Base-by-base conservation (phyloP, 2,113 vertebrate genomes). In the Oncorhynchus masou region DNA sequence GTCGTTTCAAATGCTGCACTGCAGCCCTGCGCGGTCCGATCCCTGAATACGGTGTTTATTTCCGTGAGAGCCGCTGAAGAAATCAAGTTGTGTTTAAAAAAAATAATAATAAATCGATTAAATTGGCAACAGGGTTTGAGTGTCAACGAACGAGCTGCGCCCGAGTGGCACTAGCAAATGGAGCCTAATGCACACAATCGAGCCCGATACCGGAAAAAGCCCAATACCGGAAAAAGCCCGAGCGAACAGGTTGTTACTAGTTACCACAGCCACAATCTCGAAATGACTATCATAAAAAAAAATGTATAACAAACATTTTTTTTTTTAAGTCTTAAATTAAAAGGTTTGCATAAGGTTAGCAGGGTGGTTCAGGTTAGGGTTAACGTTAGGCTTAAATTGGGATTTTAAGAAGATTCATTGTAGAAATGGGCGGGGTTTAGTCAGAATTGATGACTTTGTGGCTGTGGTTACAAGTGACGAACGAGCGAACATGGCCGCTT, bases 151-250 rank as follows among this genome's bases (percentile, higher is more conserved):
- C 84, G 79, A 70, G 57, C 54, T 78, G 74, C 64, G 72, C 64
- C 73, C 79, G 71, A 78, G 48, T 54, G 73, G 3, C 16, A 45
- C 39, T 11, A 11, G 39, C 39, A 45, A 57, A 20, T 57, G 54
- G 15, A 57, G 54, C 70, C 74, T 54, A 51, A 54, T 20, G 39
- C 68, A 29, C 57, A 75, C 34, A 16, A 57, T 64, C 74, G 78
- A 81, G 68, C 19, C 72, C 66, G 74, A 84, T 82, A 85, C 87
- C 87, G 87, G 87, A 88, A 88, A 82, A 81, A 74, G 75, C 78
- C 76, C 68, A 78, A 34, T 81, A 85, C 87, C 87, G 87, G 87
- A 88, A 88, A 82, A 81, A 74, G 75, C 78, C 76, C 68, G 79
- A 27, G 75, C 80, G 39, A 45, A 45, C 39, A 45, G 39, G 39